Conservation (phyloP, 2,888 invertebrate genomes). For the Merodon equestris region DNA sequence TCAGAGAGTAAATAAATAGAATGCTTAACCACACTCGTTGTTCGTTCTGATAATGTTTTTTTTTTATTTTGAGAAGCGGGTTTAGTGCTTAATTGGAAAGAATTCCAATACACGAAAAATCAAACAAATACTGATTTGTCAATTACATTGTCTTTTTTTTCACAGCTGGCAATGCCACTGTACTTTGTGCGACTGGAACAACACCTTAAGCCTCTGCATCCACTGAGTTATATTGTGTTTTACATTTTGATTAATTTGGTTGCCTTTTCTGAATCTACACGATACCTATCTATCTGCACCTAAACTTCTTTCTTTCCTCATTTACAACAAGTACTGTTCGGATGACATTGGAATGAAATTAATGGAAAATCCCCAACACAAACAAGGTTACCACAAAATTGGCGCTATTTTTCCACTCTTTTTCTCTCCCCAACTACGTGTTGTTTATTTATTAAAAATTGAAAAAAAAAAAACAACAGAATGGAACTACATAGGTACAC, state of each 20-base stretch:
- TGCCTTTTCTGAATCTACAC: background rate
- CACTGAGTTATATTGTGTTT: background rate
- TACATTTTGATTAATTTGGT: constrained; percentile 4
- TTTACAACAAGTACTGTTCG: background rate
- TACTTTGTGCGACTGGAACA: constrained; percentile 33
- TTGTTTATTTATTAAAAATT: too few relatives aligned
- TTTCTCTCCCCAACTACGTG: background rate
- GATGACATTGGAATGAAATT: constrained; percentile 38
- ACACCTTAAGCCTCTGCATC: constrained; percentile 1
- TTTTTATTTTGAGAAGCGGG: too few relatives aligned
- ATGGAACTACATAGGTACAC: too few relatives aligned
- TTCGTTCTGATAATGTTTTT: too few relatives aligned
- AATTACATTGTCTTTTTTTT: too few relatives aligned
- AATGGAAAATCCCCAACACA: constrained; percentile 61
- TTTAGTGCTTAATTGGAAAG: too few relatives aligned
- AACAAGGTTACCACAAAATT: constrained; percentile 45
- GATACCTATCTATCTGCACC: background rate
- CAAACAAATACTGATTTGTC: too few relatives aligned
- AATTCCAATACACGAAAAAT: too few relatives aligned
- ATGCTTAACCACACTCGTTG: background rate
- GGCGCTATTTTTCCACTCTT: constrained; percentile 28
- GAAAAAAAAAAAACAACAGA: too few relatives aligned
- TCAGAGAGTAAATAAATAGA: constrained; percentile 35
- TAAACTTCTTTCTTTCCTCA: background rate
- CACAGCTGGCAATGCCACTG: constrained; percentile 35